phyloP scores from a whole-genome alignment of 2,113 vertebrate genomes.

The Benitochromis conjunctus region DNA sequence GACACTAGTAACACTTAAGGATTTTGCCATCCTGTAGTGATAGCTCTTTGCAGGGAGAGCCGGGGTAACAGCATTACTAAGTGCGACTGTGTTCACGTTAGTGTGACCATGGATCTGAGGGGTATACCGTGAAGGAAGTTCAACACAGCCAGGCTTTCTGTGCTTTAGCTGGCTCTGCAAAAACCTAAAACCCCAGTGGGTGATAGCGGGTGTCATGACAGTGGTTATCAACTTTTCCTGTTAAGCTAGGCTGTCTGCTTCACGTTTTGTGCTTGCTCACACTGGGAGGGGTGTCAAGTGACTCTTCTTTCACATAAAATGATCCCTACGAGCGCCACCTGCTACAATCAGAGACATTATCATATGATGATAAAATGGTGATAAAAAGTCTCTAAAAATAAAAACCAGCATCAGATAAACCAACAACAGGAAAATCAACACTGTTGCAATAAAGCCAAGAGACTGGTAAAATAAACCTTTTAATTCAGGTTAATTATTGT shows the following conservation, averaged over 20 bases:
- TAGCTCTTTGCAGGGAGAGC: not conserved
- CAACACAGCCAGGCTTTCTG: not conserved
- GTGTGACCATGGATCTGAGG: not conserved
- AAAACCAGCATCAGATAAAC: not conserved
- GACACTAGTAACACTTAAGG: not conserved
- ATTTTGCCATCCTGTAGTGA: not conserved
- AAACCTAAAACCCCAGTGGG: not conserved
- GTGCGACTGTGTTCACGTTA: not conserved
- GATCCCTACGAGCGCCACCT: not conserved
- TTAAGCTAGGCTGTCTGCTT: not conserved
- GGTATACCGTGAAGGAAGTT: not conserved
- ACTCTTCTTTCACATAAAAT: not conserved
- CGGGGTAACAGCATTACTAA: not conserved
- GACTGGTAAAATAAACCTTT: not conserved
- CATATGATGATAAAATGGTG: not conserved
- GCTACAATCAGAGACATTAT: not conserved
- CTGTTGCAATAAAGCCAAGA: not conserved
- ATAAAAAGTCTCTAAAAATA: not conserved
- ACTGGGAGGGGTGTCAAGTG: not conserved
- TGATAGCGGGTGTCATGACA: not conserved
- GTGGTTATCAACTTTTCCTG: not conserved
- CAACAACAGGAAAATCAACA: not conserved
- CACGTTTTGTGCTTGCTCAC: not conserved
- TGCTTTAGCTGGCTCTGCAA: not conserved
- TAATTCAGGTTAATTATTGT: not conserved